Percentiles rank a stretch among this genome's conserved stretches.
Conservation (phyloP, 2,888 invertebrate species). For the Amiota minor region DNA sequence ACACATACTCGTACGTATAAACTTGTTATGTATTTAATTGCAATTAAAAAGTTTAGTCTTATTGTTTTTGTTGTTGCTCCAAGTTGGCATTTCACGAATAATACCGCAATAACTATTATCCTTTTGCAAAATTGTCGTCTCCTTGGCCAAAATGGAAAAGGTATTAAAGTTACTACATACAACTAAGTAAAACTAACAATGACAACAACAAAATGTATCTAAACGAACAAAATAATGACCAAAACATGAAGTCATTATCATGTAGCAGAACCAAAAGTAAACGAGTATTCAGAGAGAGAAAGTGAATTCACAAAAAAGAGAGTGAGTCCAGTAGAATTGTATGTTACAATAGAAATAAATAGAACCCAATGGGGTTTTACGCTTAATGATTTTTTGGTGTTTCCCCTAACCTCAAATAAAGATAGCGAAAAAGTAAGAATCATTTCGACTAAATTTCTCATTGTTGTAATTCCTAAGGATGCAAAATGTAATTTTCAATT, state of each 20-base stretch:
- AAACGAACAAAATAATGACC: slow-evolving; percentile 37
- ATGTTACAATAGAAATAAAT: slow-evolving; percentile 21
- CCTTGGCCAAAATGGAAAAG: slow-evolving; percentile 39
- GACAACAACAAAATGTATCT: slow-evolving; percentile 22
- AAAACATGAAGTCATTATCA: slow-evolving; percentile 62
- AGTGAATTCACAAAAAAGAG: neutral
- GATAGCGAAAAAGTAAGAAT: no score
- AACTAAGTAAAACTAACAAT: slow-evolving; percentile 5
- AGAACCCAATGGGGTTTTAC: slow-evolving; percentile 58
- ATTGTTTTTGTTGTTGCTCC: slow-evolving; percentile 54
- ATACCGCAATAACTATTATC: slow-evolving; percentile 52
- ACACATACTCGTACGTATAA: slow-evolving; percentile 47
- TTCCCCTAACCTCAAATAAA: neutral
- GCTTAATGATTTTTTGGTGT: slow-evolving; percentile 59
- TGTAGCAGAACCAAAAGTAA: slow-evolving; percentile 29
- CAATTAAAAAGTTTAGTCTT: slow-evolving; percentile 61
- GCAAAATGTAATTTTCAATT: no score
- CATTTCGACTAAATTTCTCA: no score
- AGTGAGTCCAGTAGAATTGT: neutral
- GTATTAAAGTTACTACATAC: neutral
- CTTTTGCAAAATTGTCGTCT: slow-evolving; percentile 55
- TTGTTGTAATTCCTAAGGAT: no score
- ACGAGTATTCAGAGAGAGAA: neutral
- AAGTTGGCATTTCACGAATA: slow-evolving; percentile 43
- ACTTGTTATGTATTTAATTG: slow-evolving; percentile 67